These are phyloP conservation scores for Hoplostethus mediterraneus DNA, from an alignment of 2,797 vertebrate genomes.

Conservation along the genomic window DNA sequence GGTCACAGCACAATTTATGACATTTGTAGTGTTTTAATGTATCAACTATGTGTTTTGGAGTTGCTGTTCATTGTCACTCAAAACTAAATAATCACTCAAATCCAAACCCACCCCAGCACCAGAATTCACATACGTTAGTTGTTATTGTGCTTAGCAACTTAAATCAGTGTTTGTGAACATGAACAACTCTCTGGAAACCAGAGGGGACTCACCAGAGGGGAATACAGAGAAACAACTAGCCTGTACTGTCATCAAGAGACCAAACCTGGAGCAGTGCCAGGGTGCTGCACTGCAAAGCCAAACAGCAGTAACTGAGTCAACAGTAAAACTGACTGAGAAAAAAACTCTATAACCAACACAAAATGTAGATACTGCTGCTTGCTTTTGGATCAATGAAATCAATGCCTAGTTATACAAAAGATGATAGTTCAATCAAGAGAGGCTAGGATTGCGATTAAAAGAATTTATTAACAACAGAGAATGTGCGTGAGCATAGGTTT, in stretches of 20 bases:
- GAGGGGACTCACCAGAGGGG: background rate
- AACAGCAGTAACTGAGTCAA: too few relatives aligned
- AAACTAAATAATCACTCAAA: constrained; percentile 16
- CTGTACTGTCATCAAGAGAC: background rate
- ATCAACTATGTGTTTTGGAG: background rate
- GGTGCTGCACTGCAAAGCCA: too few relatives aligned
- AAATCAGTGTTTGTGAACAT: constrained; percentile 2
- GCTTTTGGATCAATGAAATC: too few relatives aligned
- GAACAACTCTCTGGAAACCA: background rate
- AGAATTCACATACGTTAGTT: background rate
- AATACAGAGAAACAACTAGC: too few relatives aligned
- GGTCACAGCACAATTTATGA: constrained; percentile 40
- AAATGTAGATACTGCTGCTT: too few relatives aligned
- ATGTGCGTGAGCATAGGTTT: too few relatives aligned
- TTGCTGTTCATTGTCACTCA: constrained; percentile 14
- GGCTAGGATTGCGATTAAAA: too few relatives aligned
- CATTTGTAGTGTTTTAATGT: constrained; percentile 8
- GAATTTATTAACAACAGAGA: too few relatives aligned
- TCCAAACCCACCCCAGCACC: constrained; percentile 3
- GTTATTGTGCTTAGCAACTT: background rate
- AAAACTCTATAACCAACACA: too few relatives aligned
- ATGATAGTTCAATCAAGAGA: too few relatives aligned
- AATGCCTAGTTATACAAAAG: too few relatives aligned
- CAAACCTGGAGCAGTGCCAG: background rate
- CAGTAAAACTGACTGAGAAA: too few relatives aligned